phyloP scores from a whole-genome alignment of 2,797 vertebrate species.

The Potorous gilbertii region DNA sequence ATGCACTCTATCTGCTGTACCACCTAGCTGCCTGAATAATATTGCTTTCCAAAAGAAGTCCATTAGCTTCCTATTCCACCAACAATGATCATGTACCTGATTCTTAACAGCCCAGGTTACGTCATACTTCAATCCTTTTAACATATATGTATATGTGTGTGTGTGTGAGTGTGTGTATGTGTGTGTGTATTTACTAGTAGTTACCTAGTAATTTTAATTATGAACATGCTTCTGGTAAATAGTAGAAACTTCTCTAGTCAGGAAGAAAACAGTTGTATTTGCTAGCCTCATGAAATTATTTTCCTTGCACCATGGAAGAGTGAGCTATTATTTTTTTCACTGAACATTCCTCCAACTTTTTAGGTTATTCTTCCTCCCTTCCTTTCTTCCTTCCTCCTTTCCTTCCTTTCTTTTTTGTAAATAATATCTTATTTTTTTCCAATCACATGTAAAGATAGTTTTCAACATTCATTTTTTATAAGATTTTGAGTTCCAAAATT shows the following conservation, averaged over 20 bases:
- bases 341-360: too few relatives aligned
- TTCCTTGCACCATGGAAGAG: neutral
- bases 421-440: too few relatives aligned
- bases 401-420: too few relatives aligned
- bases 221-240: neutral
- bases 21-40: neutral
- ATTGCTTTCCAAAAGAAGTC: too few relatives aligned
- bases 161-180: too few relatives aligned
- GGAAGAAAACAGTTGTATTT: slow-evolving; percentile 55
- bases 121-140: neutral
- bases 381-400: too few relatives aligned
- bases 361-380: too few relatives aligned
- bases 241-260: slow-evolving; percentile 33
- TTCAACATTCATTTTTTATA: too few relatives aligned
- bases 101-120: neutral
- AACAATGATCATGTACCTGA: neutral
- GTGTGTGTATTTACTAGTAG: neutral
- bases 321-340: too few relatives aligned
- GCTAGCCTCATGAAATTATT: slow-evolving; percentile 51
- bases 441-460: too few relatives aligned
- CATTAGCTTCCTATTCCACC: neutral
- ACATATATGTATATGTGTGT: neutral
- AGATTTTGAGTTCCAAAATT: too few relatives aligned
- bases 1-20: neutral
- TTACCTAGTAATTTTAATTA: neutral